phyloP scores from a whole-genome alignment of 1,140 invertebrate species.

The Thaumetopoea pityocampa region DNA sequence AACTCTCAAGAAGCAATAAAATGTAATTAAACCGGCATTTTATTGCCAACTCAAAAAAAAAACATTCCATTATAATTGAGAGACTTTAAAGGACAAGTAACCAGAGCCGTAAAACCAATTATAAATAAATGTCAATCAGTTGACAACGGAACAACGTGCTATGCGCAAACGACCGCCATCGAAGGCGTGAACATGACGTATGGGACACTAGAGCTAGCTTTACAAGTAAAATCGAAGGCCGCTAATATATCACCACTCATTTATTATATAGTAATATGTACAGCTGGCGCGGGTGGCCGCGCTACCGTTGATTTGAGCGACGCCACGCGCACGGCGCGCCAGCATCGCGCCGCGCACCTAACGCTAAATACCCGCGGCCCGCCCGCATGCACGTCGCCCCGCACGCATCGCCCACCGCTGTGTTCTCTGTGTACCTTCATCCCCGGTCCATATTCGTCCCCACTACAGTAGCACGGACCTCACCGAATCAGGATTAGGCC shows the following conservation, averaged over 20 bases:
- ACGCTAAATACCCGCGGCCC: no score
- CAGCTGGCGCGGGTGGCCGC: constrained; percentile 26
- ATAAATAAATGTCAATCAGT: no score
- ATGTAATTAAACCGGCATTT: no score
- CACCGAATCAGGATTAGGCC: no score
- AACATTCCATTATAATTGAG: no score
- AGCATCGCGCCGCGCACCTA: constrained; percentile 5
- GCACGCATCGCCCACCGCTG: background rate
- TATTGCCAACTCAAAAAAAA: no score
- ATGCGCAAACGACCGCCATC: constrained; percentile 27
- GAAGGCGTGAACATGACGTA: constrained; percentile 29
- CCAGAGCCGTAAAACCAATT: no score
- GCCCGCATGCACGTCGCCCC: constrained; percentile 1
- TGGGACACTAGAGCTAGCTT: constrained; percentile 64
- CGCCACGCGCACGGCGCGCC: constrained; percentile 40
- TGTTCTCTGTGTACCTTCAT: constrained; percentile 1
- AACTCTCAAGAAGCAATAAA: no score
- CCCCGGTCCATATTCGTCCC: no score
- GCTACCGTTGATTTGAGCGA: constrained; percentile 45
- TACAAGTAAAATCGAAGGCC: constrained; percentile 74
- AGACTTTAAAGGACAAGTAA: no score
- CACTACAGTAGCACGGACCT: no score
- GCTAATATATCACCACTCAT: constrained; percentile 74
- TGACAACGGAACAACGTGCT: constrained; percentile 31
- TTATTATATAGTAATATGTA: constrained; percentile 66